Base-by-base conservation (phyloP, 2,888 invertebrate genomes). In the Lacanobia oleracea region DNA sequence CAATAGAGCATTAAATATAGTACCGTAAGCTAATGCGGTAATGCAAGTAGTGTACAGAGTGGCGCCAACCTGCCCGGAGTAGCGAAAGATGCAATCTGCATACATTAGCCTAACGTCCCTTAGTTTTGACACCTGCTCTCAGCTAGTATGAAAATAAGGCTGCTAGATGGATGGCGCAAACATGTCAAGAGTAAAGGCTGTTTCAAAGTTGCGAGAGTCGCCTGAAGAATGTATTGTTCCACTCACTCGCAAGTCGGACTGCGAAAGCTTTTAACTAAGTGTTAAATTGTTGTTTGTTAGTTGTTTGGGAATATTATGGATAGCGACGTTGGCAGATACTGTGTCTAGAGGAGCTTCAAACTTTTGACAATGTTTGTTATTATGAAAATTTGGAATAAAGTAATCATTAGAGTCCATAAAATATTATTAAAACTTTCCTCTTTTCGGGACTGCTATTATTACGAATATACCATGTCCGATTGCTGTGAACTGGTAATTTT, bases 71-170 rank as follows among this genome's bases (percentile, higher is more conserved):
- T 71, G 85, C 80, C 75, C 67, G 71, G 86, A 88, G 90, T 89
- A 89, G 91, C 90, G 90, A 92, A 91, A 93, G 94, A 93, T 94
- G 94, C 95, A 95, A 95, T 95, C 95, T 95, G 95, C 95, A 96
- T 95, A 93, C 94, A 96, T 96, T 96, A 95, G 92, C 94, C 93
- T 93, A 93, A 94, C 92, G 93, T 93, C 93, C 92, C 93, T 91
- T 93, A 94, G 95, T 95, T 95, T 94, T 95, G 95, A 95, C 95
- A 95, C 95, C 95, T 95, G 95, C 94, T 94, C 93, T 90, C 91
- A 79, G 72, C 86, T 72, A 77, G 86, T 90, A 90, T 88, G 91
- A 91, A 91, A 91, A 91, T 89, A 90, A 87, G 84, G 86, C 87
- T 82, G 77, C 87, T 87, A 91, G 94, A 95, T 93, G 90, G 93